phyloP scores from a whole-genome alignment of 2,888 invertebrate genomes.

The Muscina levida region DNA sequence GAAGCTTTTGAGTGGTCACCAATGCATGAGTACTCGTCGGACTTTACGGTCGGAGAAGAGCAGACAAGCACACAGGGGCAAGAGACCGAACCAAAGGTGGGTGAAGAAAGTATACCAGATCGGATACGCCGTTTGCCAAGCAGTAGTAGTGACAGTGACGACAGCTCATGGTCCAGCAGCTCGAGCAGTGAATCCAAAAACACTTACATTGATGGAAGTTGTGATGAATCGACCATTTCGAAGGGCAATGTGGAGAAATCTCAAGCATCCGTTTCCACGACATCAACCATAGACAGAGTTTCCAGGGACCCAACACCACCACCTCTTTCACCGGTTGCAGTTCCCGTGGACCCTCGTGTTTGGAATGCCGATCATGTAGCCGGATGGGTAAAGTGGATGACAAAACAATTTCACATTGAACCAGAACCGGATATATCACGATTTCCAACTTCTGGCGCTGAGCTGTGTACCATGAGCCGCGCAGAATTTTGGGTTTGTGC shows the following conservation, averaged over 20 bases:
- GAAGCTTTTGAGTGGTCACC: neutral
- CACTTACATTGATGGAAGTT: constrained; percentile 36
- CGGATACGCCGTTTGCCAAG: constrained; percentile 61
- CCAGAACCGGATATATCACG: constrained; percentile 81
- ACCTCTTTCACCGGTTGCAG: constrained; percentile 71
- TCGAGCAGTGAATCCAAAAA: constrained; percentile 49
- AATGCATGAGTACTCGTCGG: constrained; percentile 5
- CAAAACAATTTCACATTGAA: constrained; percentile 82
- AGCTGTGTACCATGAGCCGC: constrained; percentile 83
- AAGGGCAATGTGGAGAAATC: neutral
- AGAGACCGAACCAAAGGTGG: constrained; percentile 7
- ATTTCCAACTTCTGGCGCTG: constrained; percentile 82
- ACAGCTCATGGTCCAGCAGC: constrained; percentile 40
- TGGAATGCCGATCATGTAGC: constrained; percentile 83
- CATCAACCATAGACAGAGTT: neutral
- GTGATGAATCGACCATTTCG: neutral
- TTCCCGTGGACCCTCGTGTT: constrained; percentile 83
- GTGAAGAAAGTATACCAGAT: neutral
- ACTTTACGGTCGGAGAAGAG: constrained; percentile 11
- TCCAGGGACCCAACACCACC: constrained; percentile 38
- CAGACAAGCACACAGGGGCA: constrained; percentile 26
- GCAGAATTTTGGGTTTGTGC: constrained; percentile 83
- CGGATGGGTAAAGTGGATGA: constrained; percentile 84
- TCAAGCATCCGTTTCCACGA: neutral
- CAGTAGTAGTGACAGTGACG: constrained; percentile 46